Percentiles rank a stretch among this genome's conserved stretches.
Evolutionary conservation across 2,113 vertebrate genomes (phyloP).

Genomic region (Cichladusa arquata): DNA sequence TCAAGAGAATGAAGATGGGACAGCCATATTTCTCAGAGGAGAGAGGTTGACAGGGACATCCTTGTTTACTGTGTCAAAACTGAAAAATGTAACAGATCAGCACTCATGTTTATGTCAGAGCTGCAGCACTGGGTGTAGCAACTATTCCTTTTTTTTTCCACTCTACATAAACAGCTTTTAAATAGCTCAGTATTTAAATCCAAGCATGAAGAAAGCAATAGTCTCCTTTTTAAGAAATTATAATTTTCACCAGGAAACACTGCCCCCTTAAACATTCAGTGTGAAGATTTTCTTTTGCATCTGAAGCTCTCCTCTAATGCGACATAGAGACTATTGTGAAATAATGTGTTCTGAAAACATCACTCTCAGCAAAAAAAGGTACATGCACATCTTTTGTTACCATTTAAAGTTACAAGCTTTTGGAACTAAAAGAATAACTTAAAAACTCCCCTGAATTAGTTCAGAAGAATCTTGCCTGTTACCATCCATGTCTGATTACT

Average conservation of each 20-base stretch:
- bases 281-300: neutral
- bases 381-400: neutral
- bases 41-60: neutral
- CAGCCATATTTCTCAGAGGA: neutral
- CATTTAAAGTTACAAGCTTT: neutral
- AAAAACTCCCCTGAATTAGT: neutral
- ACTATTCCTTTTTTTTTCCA: neutral
- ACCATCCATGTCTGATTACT: neutral
- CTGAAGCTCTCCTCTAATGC: neutral
- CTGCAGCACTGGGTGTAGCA: conserved; percentile 14
- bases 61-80: conserved; percentile 37
- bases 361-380: neutral
- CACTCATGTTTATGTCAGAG: neutral
- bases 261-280: neutral
- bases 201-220: neutral
- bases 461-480: neutral
- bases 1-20: neutral
- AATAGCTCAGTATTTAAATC: conserved; percentile 22
- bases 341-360: neutral
- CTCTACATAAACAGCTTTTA: conserved; percentile 9
- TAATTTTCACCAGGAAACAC: neutral
- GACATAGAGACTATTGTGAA: neutral
- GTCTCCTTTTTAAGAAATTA: neutral
- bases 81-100: conserved; percentile 9
- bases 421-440: neutral